Evolutionary conservation across 2,113 vertebrate genomes (phyloP), one percentile per base, ranked within the genome.

Genomic region (Oreocharis arfaki): DNA sequence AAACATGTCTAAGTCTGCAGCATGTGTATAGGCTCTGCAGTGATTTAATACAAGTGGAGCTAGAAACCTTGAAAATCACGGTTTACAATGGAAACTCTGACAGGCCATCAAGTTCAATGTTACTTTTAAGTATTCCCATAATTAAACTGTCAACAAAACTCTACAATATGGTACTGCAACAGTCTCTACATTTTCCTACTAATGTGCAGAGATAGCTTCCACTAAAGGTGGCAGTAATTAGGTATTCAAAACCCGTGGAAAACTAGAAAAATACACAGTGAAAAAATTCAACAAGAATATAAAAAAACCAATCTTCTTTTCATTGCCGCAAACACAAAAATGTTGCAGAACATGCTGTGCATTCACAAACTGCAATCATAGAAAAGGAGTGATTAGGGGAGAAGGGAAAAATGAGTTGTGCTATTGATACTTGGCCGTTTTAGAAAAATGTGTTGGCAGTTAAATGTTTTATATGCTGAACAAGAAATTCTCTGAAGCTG

Each of bases 61-160:
- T 83, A 92, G 71, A 89, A 95, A 92, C 81, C 68, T 70, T 78
- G 82, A 61, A 89, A 95, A 75, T 93, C 47, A 11, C 5, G 11
- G 67, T 78, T 93, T 90, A 87, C 80, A 97, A 80, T 92, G 80
- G 77, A 89, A 97, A 89, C 47, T 91, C 68, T 94, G 94, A 93
- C 67, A 88, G 49, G 80, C 74, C 59, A 83, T 95, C 89, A 83
- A 82, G 42, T 89, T 89, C 87, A 96, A 41, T 81, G 78, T 73
- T 68, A 86, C 52, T 63, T 93, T 33, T 16, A 93, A 79, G 57
- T 55, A 81, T 63, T 70, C 52, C 77, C 83, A 41, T 83, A 96
- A 97, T 95, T 87, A 96, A 94, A 61, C 79, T 89, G 80, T 92
- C 77, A 90, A 59, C 55, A 84, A 90, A 92, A 70, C 11, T 68